Percentiles rank a stretch among this genome's conserved stretches.
These are phyloP conservation scores for Passerculus sandwichensis DNA, from an alignment of 2,797 vertebrate genomes.

Conservation along the genomic window DNA sequence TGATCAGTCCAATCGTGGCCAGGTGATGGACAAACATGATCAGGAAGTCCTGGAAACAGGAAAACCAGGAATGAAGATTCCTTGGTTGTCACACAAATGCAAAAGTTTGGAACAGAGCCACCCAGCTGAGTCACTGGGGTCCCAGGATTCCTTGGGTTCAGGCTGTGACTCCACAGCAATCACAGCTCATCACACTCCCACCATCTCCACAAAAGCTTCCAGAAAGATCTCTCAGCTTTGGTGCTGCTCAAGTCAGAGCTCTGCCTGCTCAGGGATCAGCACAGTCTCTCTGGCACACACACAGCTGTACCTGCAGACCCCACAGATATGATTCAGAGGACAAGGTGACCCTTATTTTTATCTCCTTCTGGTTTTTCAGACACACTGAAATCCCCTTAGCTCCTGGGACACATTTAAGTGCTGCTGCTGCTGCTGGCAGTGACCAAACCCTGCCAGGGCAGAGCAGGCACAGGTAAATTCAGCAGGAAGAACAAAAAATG, in stretches of 20 bases:
- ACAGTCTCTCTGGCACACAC: not conserved
- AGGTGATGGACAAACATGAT: slow-evolving; percentile 97
- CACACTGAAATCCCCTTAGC: not conserved
- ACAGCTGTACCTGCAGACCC: not conserved
- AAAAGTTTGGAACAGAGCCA: not conserved
- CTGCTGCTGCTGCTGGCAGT: not conserved
- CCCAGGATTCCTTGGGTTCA: not conserved
- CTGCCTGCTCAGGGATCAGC: not conserved
- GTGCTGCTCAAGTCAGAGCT: not conserved
- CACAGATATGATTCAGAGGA: not conserved
- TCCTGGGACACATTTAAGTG: not conserved
- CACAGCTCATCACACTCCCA: not conserved
- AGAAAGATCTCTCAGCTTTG: not conserved
- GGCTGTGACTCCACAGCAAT: not conserved
- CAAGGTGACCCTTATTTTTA: not conserved
- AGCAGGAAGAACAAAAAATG: not conserved
- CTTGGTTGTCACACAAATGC: not conserved
- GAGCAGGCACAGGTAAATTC: not conserved
- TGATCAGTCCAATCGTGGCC: slow-evolving; percentile 89
- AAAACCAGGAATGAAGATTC: not conserved
- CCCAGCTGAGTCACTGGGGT: not conserved
- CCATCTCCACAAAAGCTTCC: not conserved
- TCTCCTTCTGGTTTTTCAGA: not conserved
- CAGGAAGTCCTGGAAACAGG: slow-evolving; percentile 87
- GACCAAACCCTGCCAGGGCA: not conserved